These are phyloP conservation scores for Hormaphis cornu DNA, from an alignment of 1,140 invertebrate species.

Conservation along the genomic window DNA sequence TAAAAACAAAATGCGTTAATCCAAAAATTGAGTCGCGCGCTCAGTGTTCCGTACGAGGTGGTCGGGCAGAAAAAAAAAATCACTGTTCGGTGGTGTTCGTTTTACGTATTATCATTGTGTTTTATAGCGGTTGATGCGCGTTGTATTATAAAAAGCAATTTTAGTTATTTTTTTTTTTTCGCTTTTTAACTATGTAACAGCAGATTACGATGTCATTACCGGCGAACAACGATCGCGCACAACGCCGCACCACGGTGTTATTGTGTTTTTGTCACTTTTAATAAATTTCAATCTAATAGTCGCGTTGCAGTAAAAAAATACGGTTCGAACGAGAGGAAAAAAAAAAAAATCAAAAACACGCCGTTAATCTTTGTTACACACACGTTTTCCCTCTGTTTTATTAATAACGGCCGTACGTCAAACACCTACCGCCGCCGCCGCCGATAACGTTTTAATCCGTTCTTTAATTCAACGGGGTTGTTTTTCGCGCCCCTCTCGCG, in stretches of 20 bases:
- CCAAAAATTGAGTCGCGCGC: too few relatives aligned
- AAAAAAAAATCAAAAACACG: neutral
- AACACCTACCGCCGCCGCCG: too few relatives aligned
- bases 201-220: neutral
- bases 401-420: conserved; percentile 11
- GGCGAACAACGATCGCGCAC: neutral
- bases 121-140: too few relatives aligned
- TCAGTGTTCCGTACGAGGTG: too few relatives aligned
- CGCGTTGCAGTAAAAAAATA: too few relatives aligned
- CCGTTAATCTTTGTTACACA: conserved; percentile 13
- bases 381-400: conserved; percentile 10
- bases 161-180: neutral
- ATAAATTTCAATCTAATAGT: conserved; percentile 13
- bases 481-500: neutral
- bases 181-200: neutral
- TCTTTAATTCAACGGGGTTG: conserved; percentile 20
- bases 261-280: neutral
- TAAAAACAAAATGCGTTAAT: too few relatives aligned
- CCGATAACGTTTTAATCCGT: conserved; percentile 24
- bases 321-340: neutral
- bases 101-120: too few relatives aligned
- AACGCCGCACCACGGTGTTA: too few relatives aligned
- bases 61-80: too few relatives aligned
- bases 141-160: neutral
- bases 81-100: too few relatives aligned